These are phyloP conservation scores for Dinocampus coccinellae DNA, from an alignment of 2,888 invertebrate species.

Conservation along the genomic window DNA sequence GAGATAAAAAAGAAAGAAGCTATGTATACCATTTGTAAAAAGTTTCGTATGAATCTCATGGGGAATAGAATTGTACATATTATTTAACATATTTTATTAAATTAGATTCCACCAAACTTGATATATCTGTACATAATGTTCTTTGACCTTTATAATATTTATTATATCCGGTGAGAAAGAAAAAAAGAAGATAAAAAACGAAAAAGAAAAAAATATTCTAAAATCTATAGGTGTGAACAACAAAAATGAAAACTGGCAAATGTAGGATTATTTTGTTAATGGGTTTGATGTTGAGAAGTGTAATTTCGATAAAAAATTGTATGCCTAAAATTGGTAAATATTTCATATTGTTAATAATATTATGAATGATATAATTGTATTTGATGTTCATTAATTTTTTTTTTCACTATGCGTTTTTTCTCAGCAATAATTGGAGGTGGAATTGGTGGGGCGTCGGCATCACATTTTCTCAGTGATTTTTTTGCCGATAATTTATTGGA, in stretches of 20 bases:
- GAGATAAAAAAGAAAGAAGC: too few relatives aligned
- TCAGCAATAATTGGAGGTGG: conserved; percentile 76
- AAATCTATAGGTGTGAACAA: too few relatives aligned
- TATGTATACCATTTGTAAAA: not conserved
- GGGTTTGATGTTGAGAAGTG: conserved; percentile 20
- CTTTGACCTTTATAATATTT: not conserved
- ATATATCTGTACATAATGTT: not conserved
- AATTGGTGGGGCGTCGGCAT: conserved; percentile 74
- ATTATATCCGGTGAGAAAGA: not conserved
- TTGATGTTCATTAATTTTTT: not conserved
- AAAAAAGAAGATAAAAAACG: too few relatives aligned
- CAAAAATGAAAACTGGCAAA: not conserved
- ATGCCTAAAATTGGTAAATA: conserved; percentile 51
- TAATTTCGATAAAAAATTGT: conserved; percentile 30
- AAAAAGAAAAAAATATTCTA: too few relatives aligned
- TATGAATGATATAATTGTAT: not conserved
- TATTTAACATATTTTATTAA: not conserved
- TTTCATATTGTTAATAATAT: not conserved
- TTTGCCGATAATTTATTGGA: conserved; percentile 61
- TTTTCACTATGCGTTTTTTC: not conserved
- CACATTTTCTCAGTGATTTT: conserved; percentile 72
- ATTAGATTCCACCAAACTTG: not conserved
- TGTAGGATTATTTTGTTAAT: conserved; percentile 21
- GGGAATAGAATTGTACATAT: not conserved
- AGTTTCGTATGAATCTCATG: not conserved